Base-by-base conservation (phyloP, 2,113 vertebrate genomes). In the Lipotes vexillifer region DNA sequence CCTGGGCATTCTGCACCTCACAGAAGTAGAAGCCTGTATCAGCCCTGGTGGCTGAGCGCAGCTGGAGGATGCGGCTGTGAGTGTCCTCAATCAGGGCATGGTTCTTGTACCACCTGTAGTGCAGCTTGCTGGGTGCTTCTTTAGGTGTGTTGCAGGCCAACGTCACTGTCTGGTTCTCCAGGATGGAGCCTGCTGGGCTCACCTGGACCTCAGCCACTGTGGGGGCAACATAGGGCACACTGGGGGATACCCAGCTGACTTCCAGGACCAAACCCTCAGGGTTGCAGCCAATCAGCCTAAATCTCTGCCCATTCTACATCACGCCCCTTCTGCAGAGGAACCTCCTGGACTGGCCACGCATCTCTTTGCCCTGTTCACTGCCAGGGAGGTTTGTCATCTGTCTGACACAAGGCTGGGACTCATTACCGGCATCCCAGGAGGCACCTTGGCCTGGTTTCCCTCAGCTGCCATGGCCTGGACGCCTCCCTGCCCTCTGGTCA, bases 81-180 rank as follows among this genome's bases (percentile, higher is more conserved):
- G 96, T 95, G 0, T 97, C 98, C 95, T 92, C 57, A 7, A 99
- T 86, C 96, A 95, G 97, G 1, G 49, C 21, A 0, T 97, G 27
- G 96, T 99, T 99, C 98, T 97, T 98, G 97, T 96, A 99, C 99
- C 99, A 99, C 36, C 92, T 96, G 98, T 98, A 99, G 93, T 0
- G 96, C 46, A 98, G 96, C 10, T 98, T 93, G 2, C 96, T 94
- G 17, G 52, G 77, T 0, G 96, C 98, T 92, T 61, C 75, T 1
- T 94, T 98, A 0, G 98, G 99, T 0, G 97, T 80, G 0, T 90
- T 68, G 1, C 99, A 99, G 59, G 97, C 87, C 97, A 99, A 23
- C 0, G 97, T 98, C 94, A 98, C 96, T 0, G 81, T 88, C 7
- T 96, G 97, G 13, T 98, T 98, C 96, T 99, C 99, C 25, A 0